Evolutionary conservation across 2,888 invertebrate genomes (phyloP), one percentile per base, ranked within the genome.

Genomic region (Oscheius onirici): DNA sequence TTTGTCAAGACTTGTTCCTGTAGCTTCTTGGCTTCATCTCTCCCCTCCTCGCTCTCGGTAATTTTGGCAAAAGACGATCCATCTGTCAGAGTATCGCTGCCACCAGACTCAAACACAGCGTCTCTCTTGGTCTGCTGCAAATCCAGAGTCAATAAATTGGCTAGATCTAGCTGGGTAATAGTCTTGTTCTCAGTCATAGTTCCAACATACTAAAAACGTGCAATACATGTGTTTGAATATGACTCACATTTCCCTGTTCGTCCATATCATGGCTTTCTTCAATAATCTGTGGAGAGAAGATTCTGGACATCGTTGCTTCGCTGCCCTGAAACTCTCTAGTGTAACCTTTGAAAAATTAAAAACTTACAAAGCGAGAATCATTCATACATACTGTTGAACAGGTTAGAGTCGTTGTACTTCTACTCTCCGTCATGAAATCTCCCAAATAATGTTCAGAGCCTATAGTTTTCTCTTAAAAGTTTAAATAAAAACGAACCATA

Each of bases 351-450:
- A 28, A 10, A 57, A 22, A 22, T 8, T 24, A 20, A n/a, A 41
- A 28, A 51, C 24, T 46, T 71, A 71, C 57, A n/a, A 75, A 51
- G n/a, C 72, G 57, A 2, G 76, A 79, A 63, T 76, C 78, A 24
- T 72, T 75, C 71, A 77, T 75, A 6, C 72, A 72, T n/a, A 76
- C 15, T 1, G 72, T 66, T 20, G 72, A 54, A 26, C 46, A 58
- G 34, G 71, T 66, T 17, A 72, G 22, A 2, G 79, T 79, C 46
- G 78, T 76, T 15, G 80, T 74, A 51, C 76, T 74, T 22, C 77
- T 71, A 55, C 79, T 80, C 41, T 80, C 82, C 40, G 74, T 73
- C 82, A 82, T 82, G 67, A 75, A 82, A 46, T 81, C 81, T 51
- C 79, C 80, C 49, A 55, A 22, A 54, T 28, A 52, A 17, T 49